Evolutionary conservation across 1,140 invertebrate genomes (phyloP).

Genomic region (Cydia amplana): DNA sequence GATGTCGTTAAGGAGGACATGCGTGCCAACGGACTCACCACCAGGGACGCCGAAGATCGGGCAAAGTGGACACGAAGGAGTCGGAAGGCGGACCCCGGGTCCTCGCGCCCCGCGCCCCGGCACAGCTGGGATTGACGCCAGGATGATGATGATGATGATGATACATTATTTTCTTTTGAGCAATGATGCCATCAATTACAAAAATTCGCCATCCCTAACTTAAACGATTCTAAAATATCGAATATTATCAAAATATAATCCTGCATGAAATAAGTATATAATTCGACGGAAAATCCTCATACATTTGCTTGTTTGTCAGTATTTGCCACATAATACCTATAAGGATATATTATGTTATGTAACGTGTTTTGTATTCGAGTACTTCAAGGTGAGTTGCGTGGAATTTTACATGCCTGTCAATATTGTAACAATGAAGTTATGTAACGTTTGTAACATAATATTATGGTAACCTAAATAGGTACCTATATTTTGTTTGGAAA

Average conservation of each 20-base stretch:
- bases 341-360: slow-evolving; percentile 8
- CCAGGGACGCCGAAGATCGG: no score
- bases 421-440: slow-evolving; percentile 6
- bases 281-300: slow-evolving; percentile 24
- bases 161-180: background rate
- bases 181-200: background rate
- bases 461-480: no score
- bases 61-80: no score
- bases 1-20: no score
- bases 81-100: no score
- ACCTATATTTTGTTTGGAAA: no score
- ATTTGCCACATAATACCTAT: slow-evolving; percentile 5
- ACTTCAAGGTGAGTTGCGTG: slow-evolving; percentile 11
- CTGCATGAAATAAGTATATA: background rate
- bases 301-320: slow-evolving; percentile 4
- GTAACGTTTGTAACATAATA: background rate
- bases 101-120: no score
- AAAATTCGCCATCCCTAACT: background rate
- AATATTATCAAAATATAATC: slow-evolving; percentile 1
- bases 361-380: slow-evolving; percentile 15
- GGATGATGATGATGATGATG: background rate
- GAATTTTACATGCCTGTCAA: slow-evolving; percentile 26
- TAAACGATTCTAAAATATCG: background rate
- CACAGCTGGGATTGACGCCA: no score
- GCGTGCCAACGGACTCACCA: no score